phyloP scores from a whole-genome alignment of 2,797 vertebrate genomes.

The Benthosema pterotum region DNA sequence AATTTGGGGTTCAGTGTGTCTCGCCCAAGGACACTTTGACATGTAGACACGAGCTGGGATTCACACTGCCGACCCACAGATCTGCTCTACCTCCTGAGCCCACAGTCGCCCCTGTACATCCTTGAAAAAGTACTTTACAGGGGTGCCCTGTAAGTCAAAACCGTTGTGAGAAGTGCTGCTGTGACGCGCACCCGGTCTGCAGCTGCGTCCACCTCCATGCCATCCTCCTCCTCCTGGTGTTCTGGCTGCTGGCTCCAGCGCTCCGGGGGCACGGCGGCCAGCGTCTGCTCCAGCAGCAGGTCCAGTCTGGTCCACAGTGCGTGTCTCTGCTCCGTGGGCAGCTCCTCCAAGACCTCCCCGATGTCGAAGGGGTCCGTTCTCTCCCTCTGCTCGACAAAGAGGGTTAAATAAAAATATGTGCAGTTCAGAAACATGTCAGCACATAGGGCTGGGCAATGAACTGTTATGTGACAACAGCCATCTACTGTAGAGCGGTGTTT shows the following conservation, averaged over 20 bases:
- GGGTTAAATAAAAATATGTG: slow-evolving; percentile 1
- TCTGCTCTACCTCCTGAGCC: too few species aligned
- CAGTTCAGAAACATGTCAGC: not conserved
- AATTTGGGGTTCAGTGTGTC: too few species aligned
- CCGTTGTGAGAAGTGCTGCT: too few species aligned
- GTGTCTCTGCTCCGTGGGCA: slow-evolving; percentile 86
- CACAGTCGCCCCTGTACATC: too few species aligned
- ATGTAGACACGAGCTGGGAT: too few species aligned
- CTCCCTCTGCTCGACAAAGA: slow-evolving; percentile 80
- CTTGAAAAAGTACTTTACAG: too few species aligned
- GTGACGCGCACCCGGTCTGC: slow-evolving; percentile 76
- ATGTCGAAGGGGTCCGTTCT: slow-evolving; percentile 84
- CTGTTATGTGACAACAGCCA: too few species aligned
- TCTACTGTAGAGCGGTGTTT: too few species aligned
- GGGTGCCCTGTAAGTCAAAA: too few species aligned
- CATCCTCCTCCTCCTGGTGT: slow-evolving; percentile 53
- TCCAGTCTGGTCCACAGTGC: slow-evolving; percentile 84
- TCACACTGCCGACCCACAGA: too few species aligned
- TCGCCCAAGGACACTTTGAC: too few species aligned
- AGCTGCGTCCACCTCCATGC: slow-evolving; percentile 76
- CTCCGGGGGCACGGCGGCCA: slow-evolving; percentile 84
- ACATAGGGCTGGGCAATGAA: not conserved
- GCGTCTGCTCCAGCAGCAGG: slow-evolving; percentile 74
- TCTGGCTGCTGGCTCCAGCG: slow-evolving; percentile 70
- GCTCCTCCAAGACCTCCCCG: slow-evolving; percentile 89